Base-by-base conservation (phyloP, 2,888 invertebrate genomes). In the Thymelicus lineola region DNA sequence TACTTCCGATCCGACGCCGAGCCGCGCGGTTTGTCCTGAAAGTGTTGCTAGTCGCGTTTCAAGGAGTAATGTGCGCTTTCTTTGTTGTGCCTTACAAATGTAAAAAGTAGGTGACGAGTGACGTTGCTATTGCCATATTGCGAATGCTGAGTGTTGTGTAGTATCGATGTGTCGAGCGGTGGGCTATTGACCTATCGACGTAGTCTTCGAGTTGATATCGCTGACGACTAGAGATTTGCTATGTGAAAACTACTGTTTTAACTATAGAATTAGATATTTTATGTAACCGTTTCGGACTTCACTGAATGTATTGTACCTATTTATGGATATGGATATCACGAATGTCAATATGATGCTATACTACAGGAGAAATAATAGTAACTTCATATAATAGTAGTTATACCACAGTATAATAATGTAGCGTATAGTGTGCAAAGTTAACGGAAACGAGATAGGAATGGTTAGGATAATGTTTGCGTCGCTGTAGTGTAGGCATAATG, bases 81-180 rank as follows among this genome's bases (percentile, higher is more conserved):
- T 60, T 46, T 61, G 46, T 28, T 38, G 61, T 46, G 61, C 45
- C 61, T 46, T 61, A 35, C 46, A 35, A 61, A 48, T 14, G 20
- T 20, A 20, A 48, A 61, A 62, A 61, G 46, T 61, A 28, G 61
- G 61, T 42, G 61, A 46, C 46, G 28, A 46, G 61, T 42, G 61
- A 46, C 46, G 28, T 46, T 7, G 61, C 61, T 61, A 28, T 61
- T 61, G 46, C 28, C 28, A 46, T 20, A 6, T 42, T 4, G 4
- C 20, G 20, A 7, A 20, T 20, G 10, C 17, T 10, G 10, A 9
- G 17, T 17, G 53, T 50, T 17, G 42, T 12, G 53, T 0, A 10
- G 20, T 53, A 20, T 50, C 50, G 53, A 7, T 53, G 53, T 53
- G 53, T 20, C 7, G n/a, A 20, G 15, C 12, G 42, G 9, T 17